phyloP scores from a whole-genome alignment of 1,140 invertebrate species.

The Drosophila sproati region DNA sequence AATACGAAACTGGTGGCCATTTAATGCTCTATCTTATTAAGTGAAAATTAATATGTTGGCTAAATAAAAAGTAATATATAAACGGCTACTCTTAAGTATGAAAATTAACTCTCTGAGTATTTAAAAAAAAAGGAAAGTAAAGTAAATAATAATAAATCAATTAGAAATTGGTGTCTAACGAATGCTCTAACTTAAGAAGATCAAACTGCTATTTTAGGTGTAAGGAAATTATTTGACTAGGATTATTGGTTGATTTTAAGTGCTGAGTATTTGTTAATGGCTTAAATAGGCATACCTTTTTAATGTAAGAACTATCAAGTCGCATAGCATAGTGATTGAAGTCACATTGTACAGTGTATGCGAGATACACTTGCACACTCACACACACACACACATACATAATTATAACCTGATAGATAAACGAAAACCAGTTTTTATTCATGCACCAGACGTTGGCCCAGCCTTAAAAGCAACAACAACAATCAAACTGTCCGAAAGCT shows the following conservation, averaged over 20 bases:
- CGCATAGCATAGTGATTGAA: conserved; percentile 9
- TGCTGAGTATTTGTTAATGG: background rate
- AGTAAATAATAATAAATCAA: background rate
- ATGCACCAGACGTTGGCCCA: conserved; percentile 28
- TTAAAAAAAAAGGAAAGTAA: too few species aligned
- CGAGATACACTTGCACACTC: conserved; percentile 6
- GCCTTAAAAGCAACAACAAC: conserved; percentile 39
- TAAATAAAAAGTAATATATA: background rate
- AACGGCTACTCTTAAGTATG: too few species aligned
- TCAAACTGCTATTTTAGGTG: too few species aligned
- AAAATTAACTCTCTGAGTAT: too few species aligned
- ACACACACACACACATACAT: conserved; percentile 15
- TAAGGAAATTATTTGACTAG: too few species aligned
- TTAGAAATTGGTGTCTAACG: too few species aligned
- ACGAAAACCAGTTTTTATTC: conserved; percentile 60
- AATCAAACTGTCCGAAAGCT: conserved; percentile 40
- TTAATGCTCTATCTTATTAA: conserved; percentile 8
- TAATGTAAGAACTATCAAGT: background rate
- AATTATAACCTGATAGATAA: conserved; percentile 45
- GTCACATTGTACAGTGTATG: conserved; percentile 33
- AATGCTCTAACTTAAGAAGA: too few species aligned
- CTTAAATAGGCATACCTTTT: too few species aligned
- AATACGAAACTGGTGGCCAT: background rate
- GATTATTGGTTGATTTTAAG: background rate
- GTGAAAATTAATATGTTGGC: background rate